Conservation (phyloP, 2,797 vertebrate species). For the Melanotaenia maccullochi region DNA sequence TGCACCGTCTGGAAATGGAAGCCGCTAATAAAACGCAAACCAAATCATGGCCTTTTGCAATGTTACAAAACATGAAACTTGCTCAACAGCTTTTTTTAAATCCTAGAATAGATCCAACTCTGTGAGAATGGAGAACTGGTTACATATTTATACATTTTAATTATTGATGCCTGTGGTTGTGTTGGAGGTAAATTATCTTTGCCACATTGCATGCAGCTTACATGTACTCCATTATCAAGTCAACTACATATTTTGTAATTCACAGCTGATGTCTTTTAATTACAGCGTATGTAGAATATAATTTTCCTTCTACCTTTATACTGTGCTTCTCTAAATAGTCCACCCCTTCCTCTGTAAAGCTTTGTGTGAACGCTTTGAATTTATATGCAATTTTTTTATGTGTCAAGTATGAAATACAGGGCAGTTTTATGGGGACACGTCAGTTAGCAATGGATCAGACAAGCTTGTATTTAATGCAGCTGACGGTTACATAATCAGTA, state of each 20-base stretch:
- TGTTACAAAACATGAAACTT: constrained; percentile 24
- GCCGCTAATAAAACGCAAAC: constrained; percentile 36
- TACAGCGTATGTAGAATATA: constrained; percentile 51
- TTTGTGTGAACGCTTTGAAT: constrained; percentile 44
- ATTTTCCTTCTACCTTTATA: constrained; percentile 48
- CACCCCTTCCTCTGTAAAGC: constrained; percentile 53
- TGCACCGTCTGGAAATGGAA: constrained; percentile 22
- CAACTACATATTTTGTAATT: constrained; percentile 64
- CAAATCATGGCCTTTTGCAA: constrained; percentile 10
- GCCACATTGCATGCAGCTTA: constrained; percentile 10
- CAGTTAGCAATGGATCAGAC: constrained; percentile 34
- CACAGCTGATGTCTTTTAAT: constrained; percentile 63
- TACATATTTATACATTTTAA: constrained; percentile 2
- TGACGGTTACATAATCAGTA: constrained; percentile 71
- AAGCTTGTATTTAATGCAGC: constrained; percentile 25
- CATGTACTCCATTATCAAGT: constrained; percentile 44
- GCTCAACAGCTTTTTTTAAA: background rate
- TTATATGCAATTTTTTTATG: constrained; percentile 52
- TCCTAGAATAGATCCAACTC: background rate
- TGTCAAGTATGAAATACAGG: constrained; percentile 40
- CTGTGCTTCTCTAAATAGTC: constrained; percentile 60
- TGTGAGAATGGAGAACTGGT: background rate
- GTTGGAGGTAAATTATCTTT: constrained; percentile 22
- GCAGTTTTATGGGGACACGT: constrained; percentile 52
- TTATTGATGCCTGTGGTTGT: constrained; percentile 3